phyloP scores from a whole-genome alignment of 1,140 invertebrate genomes.

The Plectrocnemia conspersa region DNA sequence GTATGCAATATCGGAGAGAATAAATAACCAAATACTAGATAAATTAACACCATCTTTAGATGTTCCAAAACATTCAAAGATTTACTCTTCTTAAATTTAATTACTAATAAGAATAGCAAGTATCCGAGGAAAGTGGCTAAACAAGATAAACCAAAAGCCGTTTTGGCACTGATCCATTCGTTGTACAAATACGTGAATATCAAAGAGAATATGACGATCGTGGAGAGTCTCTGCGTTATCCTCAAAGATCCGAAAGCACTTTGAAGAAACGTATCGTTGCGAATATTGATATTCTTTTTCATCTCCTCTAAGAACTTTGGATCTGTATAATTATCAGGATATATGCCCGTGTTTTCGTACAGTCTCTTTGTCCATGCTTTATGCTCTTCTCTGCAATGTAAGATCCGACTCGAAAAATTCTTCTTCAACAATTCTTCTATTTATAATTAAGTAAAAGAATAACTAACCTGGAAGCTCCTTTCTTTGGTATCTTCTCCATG shows the following conservation, averaged over 20 bases:
- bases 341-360: slow-evolving; percentile 75
- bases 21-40: slow-evolving; percentile 77
- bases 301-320: slow-evolving; percentile 77
- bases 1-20: slow-evolving; percentile 90
- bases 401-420: no score
- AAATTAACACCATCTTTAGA: slow-evolving; percentile 68
- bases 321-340: slow-evolving; percentile 91
- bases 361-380: slow-evolving; percentile 81
- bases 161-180: slow-evolving; percentile 57
- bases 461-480: slow-evolving; percentile 58
- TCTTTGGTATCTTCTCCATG: slow-evolving; percentile 62
- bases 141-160: slow-evolving; percentile 55
- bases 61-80: slow-evolving; percentile 47
- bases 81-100: slow-evolving; percentile 12
- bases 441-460: slow-evolving; percentile 24
- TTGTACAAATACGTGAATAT: slow-evolving; percentile 71
- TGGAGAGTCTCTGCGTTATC: slow-evolving; percentile 69
- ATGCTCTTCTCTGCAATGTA: slow-evolving; percentile 26
- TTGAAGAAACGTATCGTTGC: slow-evolving; percentile 63
- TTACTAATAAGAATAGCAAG: slow-evolving; percentile 39
- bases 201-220: slow-evolving; percentile 70
- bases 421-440: not conserved
- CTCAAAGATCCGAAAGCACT: slow-evolving; percentile 68
- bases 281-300: slow-evolving; percentile 75
- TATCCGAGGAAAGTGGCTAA: slow-evolving; percentile 53